Conservation (phyloP, 2,888 invertebrate species). For the Heliothis peltigera region DNA sequence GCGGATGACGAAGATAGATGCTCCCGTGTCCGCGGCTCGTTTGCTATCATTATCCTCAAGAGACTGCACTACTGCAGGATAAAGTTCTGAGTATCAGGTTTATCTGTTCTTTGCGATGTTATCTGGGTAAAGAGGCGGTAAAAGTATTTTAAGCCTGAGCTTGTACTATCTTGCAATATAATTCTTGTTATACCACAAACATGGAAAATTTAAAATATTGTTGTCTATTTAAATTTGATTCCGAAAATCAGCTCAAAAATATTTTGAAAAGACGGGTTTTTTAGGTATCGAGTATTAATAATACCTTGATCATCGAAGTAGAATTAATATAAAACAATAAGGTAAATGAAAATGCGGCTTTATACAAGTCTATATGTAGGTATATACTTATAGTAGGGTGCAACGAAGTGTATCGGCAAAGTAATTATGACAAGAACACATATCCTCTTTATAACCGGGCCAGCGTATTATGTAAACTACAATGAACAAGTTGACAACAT, state of each 20-base stretch:
- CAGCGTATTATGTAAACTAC: slow-evolving; percentile 41
- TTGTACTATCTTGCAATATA: no score
- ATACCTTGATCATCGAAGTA: background rate
- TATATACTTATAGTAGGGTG: slow-evolving; percentile 8
- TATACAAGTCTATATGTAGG: background rate
- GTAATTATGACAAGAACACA: slow-evolving; percentile 28
- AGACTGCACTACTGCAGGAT: background rate
- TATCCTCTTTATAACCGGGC: slow-evolving; percentile 30
- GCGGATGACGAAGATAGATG: slow-evolving; percentile 18
- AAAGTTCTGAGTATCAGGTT: slow-evolving; percentile 18
- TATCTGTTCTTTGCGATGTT: slow-evolving; percentile 13
- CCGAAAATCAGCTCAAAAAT: background rate
- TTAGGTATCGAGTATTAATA: background rate
- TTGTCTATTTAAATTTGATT: background rate
- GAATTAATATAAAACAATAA: slow-evolving; percentile 13
- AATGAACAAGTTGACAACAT: slow-evolving; percentile 29
- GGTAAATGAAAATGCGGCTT: slow-evolving; percentile 12
- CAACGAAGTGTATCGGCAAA: slow-evolving; percentile 27
- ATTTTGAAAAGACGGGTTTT: background rate
- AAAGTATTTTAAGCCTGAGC: background rate
- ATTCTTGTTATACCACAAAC: no score
- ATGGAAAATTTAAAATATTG: background rate
- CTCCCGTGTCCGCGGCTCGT: background rate
- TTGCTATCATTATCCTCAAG: slow-evolving; percentile 11
- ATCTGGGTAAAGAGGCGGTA: slow-evolving; percentile 2